These are phyloP conservation scores for Muscicapa striata DNA, from an alignment of 2,797 vertebrate species.

Conservation along the genomic window DNA sequence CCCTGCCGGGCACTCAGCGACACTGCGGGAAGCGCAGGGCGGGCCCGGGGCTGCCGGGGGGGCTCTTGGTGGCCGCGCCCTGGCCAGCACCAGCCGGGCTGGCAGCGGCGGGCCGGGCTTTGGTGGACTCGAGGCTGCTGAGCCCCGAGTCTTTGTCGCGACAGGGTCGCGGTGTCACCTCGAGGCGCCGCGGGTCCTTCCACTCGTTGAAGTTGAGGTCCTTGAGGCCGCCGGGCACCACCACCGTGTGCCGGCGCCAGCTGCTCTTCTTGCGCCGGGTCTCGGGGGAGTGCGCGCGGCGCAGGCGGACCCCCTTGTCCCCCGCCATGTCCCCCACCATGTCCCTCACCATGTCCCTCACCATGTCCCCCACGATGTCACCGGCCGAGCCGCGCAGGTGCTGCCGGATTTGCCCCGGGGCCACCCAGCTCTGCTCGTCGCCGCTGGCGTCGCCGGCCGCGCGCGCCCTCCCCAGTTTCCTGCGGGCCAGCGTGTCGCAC, in stretches of 20 bases:
- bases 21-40: constrained; percentile 36
- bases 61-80: not conserved
- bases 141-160: constrained; percentile 78
- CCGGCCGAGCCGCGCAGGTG: constrained; percentile 81
- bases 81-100: rapidly evolving
- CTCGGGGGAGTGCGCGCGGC: constrained; percentile 89
- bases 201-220: constrained; percentile 86
- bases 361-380: constrained; percentile 72
- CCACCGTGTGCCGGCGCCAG: constrained; percentile 94
- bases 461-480: constrained; percentile 78
- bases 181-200: constrained; percentile 65
- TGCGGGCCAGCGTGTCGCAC: constrained; percentile 93
- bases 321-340: too few relatives aligned
- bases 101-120: constrained; percentile 62
- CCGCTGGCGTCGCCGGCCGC: not conserved
- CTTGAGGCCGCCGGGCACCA: constrained; percentile 82
- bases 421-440: constrained; percentile 66
- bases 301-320: constrained; percentile 80
- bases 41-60: not conserved
- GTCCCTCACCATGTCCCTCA: too few relatives aligned
- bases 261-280: constrained; percentile 87
- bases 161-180: not conserved
- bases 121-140: constrained; percentile 81
- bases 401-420: constrained; percentile 61
- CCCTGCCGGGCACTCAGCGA: not conserved